Base-by-base conservation (phyloP, 2,888 invertebrate species). In the Sarcophaga subvicina region DNA sequence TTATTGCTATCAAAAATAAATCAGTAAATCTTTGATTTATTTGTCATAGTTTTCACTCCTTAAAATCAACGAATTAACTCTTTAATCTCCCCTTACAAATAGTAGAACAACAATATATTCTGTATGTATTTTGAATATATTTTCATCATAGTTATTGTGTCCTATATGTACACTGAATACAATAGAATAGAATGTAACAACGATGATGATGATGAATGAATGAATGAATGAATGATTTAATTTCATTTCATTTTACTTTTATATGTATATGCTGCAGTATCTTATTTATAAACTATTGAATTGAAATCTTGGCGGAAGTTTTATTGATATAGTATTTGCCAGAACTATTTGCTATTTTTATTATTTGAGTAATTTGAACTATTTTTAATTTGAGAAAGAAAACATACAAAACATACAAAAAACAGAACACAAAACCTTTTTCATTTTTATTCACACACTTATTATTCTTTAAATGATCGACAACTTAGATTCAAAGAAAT, bases 231-330 rank as follows among this genome's bases (percentile, higher is more conserved):
- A 54, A 4, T n/a, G 22, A 62, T 62, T 62, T 22, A 22, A 64
- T 63, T 75, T 75, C 27, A 76, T 77, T 77, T 67, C 3, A 66
- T 77, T 77, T 67, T 67, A 67, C 77, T 67, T 77, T 60, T 67
- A 59, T 59, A 14, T 8, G 49, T 14, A 37, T 49, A 37, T 49
- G 49, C 54, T 54, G 54, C 54, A 66, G 59, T 59, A 67, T 77
- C 22, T 67, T 49, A 77, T 59, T 77, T 54, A 59, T 77, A 59
- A 67, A 59, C 67, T 54, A 72, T 72, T 72, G 59, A 67, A 67
- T 67, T 59, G 37, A 67, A 77, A 67, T 59, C 37, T 67, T 66
- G 59, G 59, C 66, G 77, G 59, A 77, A 77, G 67, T 67, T 67
- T 59, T 77, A 14, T 45, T 67, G n/a, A 20, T 45, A 67, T 67